These are phyloP conservation scores for Barypeithes pellucidus DNA, from an alignment of 2,888 invertebrate species.

Conservation along the genomic window DNA sequence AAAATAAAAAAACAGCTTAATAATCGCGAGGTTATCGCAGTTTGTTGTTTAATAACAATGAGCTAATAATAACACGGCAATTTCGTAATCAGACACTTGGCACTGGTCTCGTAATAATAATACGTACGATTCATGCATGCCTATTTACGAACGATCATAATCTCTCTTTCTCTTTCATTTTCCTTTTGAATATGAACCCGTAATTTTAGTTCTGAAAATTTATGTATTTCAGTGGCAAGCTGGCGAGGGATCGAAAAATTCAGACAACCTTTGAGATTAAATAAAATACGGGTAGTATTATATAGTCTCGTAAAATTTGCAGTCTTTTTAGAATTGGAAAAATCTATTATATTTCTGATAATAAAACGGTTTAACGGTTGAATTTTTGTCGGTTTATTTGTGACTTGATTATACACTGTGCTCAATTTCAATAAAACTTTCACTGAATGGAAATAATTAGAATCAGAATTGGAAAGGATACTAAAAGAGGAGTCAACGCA, in stretches of 20 bases:
- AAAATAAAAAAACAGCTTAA: slow-evolving; percentile 22
- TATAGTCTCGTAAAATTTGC: too few relatives aligned
- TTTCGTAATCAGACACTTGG: slow-evolving; percentile 29
- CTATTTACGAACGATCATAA: slow-evolving; percentile 10
- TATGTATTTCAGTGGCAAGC: neutral
- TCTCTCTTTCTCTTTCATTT: slow-evolving; percentile 5
- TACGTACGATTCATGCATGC: slow-evolving; percentile 11
- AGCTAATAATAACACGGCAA: slow-evolving; percentile 19
- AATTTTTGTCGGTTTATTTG: too few relatives aligned
- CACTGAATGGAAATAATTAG: too few relatives aligned
- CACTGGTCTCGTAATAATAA: slow-evolving; percentile 20
- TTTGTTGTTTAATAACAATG: slow-evolving; percentile 27
- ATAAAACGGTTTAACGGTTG: too few relatives aligned
- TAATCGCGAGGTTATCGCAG: slow-evolving; percentile 26
- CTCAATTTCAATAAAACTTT: too few relatives aligned
- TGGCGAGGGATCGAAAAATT: neutral
- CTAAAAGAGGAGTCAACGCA: too few relatives aligned
- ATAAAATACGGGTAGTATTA: neutral
- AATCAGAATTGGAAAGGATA: too few relatives aligned
- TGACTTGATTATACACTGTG: too few relatives aligned
- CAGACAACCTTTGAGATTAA: neutral
- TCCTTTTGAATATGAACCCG: neutral
- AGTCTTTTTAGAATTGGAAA: too few relatives aligned
- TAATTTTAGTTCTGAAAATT: neutral
- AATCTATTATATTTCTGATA: too few relatives aligned